phyloP scores from a whole-genome alignment of 53 echinoderm and acorn worm species.

The Arbacia lixula region DNA sequence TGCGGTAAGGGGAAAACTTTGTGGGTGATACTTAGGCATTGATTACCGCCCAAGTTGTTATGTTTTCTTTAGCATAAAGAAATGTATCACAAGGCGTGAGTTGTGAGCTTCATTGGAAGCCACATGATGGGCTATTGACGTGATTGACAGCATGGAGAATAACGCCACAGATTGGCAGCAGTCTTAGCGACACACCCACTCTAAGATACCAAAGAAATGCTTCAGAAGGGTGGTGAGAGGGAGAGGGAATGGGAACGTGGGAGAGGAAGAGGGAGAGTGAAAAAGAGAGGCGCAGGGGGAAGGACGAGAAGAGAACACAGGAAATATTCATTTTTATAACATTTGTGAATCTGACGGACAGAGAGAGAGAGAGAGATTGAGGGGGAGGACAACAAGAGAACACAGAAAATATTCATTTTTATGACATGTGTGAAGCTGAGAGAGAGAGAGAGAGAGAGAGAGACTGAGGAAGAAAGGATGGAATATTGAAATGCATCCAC shows the following conservation, averaged over 20 bases:
- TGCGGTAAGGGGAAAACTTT: too few relatives aligned
- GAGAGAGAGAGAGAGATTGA: background rate
- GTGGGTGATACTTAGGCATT: too few relatives aligned
- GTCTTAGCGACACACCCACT: background rate
- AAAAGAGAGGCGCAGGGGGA: background rate
- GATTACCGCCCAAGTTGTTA: too few relatives aligned
- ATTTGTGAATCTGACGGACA: too few relatives aligned
- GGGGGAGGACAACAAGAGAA: background rate
- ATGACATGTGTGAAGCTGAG: background rate
- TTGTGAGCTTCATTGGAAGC: too few relatives aligned
- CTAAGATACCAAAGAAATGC: background rate
- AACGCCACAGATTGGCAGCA: background rate
- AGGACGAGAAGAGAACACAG: background rate
- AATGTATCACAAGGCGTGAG: too few relatives aligned
- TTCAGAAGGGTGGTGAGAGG: background rate
- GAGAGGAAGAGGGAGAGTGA: background rate
- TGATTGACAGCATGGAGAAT: slow-evolving; percentile 1
- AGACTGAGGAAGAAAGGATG: background rate
- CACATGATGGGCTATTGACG: slow-evolving; percentile 17
- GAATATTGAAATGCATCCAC: background rate
- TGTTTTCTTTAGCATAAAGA: too few relatives aligned
- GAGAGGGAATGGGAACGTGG: background rate
- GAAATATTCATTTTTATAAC: too few relatives aligned
- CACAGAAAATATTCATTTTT: background rate
- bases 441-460: background rate